Percentiles rank a stretch among this genome's conserved stretches.
phyloP scores from a whole-genome alignment of 1,140 invertebrate species.

The Metopolophium dirhodum region DNA sequence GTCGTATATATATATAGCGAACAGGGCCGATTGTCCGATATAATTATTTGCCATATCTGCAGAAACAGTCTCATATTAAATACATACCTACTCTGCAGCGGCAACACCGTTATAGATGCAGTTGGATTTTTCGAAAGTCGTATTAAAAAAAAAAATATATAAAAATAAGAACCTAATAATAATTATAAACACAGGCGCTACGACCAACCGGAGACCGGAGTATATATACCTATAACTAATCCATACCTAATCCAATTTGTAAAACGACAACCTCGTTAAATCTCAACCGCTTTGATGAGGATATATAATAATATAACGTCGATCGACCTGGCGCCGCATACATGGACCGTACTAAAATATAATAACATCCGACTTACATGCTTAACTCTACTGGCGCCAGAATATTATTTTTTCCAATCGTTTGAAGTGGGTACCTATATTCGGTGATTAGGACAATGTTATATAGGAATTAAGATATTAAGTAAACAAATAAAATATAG shows the following conservation, averaged over 20 bases:
- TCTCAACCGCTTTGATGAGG: not conserved
- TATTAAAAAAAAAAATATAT: not conserved
- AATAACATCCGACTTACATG: not conserved
- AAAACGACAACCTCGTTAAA: not conserved
- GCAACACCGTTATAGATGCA: not conserved
- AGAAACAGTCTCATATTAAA: not conserved
- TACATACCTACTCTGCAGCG: not conserved
- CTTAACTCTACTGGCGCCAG: not conserved
- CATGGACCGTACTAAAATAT: not conserved
- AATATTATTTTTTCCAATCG: not conserved
- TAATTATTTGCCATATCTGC: not conserved
- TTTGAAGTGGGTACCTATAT: not conserved
- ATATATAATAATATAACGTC: not conserved
- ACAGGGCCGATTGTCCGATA: not conserved
- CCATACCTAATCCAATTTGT: not conserved
- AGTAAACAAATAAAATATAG: not conserved
- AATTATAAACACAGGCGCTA: not conserved
- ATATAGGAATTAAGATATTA: not conserved
- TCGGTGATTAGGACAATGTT: not conserved
- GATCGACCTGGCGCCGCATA: not conserved
- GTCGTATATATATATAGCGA: not conserved
- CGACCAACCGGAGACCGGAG: not conserved
- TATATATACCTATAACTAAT: not conserved
- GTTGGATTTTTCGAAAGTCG: slow-evolving; percentile 10
- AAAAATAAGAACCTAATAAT: not conserved